A percentile compares a stretch with the other conserved stretches of the same genome.
Conservation (phyloP, 2,888 invertebrate species). For the Hyalella azteca region DNA sequence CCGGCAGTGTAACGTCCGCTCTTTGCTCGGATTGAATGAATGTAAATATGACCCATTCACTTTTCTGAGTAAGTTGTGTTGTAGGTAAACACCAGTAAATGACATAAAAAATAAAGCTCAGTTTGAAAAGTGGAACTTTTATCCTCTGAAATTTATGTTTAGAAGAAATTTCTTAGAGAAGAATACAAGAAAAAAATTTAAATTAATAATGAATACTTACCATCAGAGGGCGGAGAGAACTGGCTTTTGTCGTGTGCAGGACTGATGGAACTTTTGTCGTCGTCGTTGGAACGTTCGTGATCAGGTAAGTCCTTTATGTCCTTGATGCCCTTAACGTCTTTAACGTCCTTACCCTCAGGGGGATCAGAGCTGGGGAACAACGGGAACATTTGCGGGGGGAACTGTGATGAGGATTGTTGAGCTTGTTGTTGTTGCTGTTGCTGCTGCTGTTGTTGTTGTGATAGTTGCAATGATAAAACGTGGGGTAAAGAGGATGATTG, state of each 20-base stretch:
- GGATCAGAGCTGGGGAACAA: neutral
- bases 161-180: too few relatives aligned
- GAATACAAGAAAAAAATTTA: too few relatives aligned
- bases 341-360: neutral
- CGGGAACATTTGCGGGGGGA: slow-evolving; percentile 26
- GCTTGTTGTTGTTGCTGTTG: slow-evolving; percentile 30
- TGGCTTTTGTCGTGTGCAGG: slow-evolving; percentile 50
- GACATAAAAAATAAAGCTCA: too few relatives aligned
- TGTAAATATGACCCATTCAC: too few relatives aligned
- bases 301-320: neutral
- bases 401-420: slow-evolving; percentile 26
- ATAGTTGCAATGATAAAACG: neutral
- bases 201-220: too few relatives aligned
- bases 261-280: slow-evolving; percentile 54
- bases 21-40: too few relatives aligned
- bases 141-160: too few relatives aligned
- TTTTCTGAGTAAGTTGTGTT: too few relatives aligned
- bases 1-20: too few relatives aligned
- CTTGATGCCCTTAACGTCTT: slow-evolving; percentile 17
- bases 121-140: too few relatives aligned
- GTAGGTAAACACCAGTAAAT: too few relatives aligned
- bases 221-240: slow-evolving; percentile 50
- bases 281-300: slow-evolving; percentile 34
- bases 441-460: slow-evolving; percentile 26
- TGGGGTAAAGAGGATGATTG: slow-evolving; percentile 11